phyloP scores from a whole-genome alignment of 2,113 vertebrate genomes.

The Melanostigma gelatinosum region DNA sequence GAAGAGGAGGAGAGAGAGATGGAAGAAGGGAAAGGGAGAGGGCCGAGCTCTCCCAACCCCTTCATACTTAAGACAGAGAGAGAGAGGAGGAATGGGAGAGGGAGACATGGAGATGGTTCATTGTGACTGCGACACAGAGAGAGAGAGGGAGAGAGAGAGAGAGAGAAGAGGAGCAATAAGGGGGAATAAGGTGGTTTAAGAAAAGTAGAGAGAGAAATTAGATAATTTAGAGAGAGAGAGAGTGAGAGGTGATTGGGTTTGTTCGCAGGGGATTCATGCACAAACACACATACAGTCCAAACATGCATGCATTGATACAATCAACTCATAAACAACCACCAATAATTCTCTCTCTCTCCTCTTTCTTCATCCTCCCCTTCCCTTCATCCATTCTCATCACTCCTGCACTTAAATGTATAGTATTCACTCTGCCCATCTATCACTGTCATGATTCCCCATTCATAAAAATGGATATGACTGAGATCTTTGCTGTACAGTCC shows the following conservation, averaged over 20 bases:
- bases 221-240: slow-evolving; percentile 65
- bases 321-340: slow-evolving; percentile 26
- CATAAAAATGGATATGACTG: slow-evolving; percentile 68
- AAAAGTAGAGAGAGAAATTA: slow-evolving; percentile 75
- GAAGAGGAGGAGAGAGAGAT: slow-evolving; percentile 73
- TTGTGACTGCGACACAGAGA: slow-evolving; percentile 80
- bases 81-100: slow-evolving; percentile 72
- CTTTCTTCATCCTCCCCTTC: slow-evolving; percentile 15
- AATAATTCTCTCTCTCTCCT: background rate
- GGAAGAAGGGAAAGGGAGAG: slow-evolving; percentile 75
- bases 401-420: slow-evolving; percentile 34
- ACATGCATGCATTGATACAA: slow-evolving; percentile 25
- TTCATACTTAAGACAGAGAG: slow-evolving; percentile 87
- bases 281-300: slow-evolving; percentile 31
- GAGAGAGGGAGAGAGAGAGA: slow-evolving; percentile 56
- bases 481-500: background rate
- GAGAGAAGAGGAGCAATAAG: slow-evolving; percentile 60
- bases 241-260: slow-evolving; percentile 66
- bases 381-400: background rate
- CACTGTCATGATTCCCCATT: slow-evolving; percentile 70
- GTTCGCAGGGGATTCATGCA: slow-evolving; percentile 49
- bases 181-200: slow-evolving; percentile 74
- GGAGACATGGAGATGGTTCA: slow-evolving; percentile 76
- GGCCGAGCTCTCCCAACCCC: slow-evolving; percentile 85
- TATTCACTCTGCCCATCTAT: slow-evolving; percentile 46